phyloP scores from a whole-genome alignment of 1,140 invertebrate genomes.

The Achroia grisella region DNA sequence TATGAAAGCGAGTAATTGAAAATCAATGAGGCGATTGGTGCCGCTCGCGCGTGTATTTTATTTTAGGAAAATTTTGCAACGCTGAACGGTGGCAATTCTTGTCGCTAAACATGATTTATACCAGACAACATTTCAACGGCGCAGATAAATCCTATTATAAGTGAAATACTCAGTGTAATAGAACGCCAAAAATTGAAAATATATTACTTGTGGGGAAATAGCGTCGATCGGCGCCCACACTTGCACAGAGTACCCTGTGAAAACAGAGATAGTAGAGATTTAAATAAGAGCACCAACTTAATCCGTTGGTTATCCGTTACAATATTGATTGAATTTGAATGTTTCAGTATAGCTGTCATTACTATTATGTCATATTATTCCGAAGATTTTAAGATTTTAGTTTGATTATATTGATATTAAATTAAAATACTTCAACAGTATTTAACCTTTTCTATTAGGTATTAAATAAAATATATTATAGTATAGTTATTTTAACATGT shows the following conservation, averaged over 20 bases:
- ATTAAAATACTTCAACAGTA: too few relatives aligned
- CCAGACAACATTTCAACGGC: constrained; percentile 9
- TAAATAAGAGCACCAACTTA: constrained; percentile 23
- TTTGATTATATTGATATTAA: too few relatives aligned
- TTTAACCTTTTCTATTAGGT: too few relatives aligned
- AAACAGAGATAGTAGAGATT: constrained; percentile 52
- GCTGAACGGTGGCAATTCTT: not conserved
- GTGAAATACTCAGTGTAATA: constrained; percentile 44
- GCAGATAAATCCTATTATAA: constrained; percentile 50
- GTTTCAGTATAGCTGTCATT: constrained; percentile 4
- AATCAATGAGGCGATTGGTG: constrained; percentile 2
- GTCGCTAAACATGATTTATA: constrained; percentile 10
- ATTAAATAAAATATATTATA: too few relatives aligned
- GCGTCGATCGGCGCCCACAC: constrained; percentile 27
- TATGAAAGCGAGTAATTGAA: constrained; percentile 1
- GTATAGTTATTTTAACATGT: too few relatives aligned
- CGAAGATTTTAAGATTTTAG: not conserved
- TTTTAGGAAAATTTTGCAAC: not conserved
- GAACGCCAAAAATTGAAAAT: constrained; percentile 65
- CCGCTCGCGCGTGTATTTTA: not conserved
- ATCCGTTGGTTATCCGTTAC: constrained; percentile 26
- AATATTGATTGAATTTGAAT: constrained; percentile 23
- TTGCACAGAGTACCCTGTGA: constrained; percentile 48
- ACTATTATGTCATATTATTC: not conserved
- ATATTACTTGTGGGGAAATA: constrained; percentile 54